Evolutionary conservation across 2,888 invertebrate species (phyloP), one percentile per base, ranked within the genome.

Genomic region (Drosophila fulvimacula): DNA sequence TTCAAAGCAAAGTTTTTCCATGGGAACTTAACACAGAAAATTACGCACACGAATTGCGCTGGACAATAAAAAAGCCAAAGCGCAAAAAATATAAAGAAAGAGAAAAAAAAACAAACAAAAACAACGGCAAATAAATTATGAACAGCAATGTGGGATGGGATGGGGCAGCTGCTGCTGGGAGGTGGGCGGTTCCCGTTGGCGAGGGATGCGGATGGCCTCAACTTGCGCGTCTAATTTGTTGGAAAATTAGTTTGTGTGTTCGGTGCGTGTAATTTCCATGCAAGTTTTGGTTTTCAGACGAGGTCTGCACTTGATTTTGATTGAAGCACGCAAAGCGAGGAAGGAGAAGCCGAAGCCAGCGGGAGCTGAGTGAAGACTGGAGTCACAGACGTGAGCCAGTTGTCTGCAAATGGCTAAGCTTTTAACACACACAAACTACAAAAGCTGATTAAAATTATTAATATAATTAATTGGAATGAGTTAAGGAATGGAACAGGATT

Each of bases 241-340:
- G 84, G 84, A 84, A 84, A 84, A 84, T 84, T 84, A 84, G 84
- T 84, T 84, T 84, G 78, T 84, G 84, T 82, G 79, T 82, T 83
- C 67, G 76, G 85, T 85, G 82, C 82, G 85, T 85, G 81, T 82
- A 82, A 82, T 85, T 82, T 82, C 66, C 82, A 78, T 81, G 79
- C 79, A 81, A 81, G 81, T 79, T 72, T 75, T 64, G 30, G 49
- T 42, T 69, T 69, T 66, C 61, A 67, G 78, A 61, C 69, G 56
- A 70, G 51, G 73, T 82, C 82, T 82, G 82, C 73, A 82, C 52
- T 81, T 82, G 82, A 82, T 79, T 82, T 82, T 82, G 82, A 82
- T 82, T 85, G 82, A 82, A 85, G 79, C 82, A 76, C 79, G 41
- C 55, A 70, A 58, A 66, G 69, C 39, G 44, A 41, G 13, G 39